phyloP scores from a whole-genome alignment of 2,113 vertebrate species.

The Coryphaenoides rupestris region DNA sequence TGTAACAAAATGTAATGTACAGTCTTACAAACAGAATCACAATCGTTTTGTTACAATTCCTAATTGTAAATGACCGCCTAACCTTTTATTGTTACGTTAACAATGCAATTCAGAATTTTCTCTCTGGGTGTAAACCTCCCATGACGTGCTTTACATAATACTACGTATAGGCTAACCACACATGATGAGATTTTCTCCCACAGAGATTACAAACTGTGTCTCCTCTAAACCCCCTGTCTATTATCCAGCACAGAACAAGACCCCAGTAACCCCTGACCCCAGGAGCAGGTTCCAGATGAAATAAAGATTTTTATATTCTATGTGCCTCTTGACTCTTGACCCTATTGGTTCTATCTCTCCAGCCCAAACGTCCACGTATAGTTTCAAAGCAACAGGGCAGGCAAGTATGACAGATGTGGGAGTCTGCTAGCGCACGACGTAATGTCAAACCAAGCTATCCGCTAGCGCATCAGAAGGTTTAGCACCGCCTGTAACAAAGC shows the following conservation, averaged over 20 bases:
- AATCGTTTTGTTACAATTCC: too few species aligned
- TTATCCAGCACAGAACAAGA: conserved; percentile 13
- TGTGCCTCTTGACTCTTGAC: conserved; percentile 11
- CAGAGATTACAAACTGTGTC: background rate
- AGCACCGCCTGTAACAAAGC: conserved; percentile 8
- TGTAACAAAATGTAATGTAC: too few species aligned
- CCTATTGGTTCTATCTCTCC: background rate
- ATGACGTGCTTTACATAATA: too few species aligned
- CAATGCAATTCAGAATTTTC: background rate
- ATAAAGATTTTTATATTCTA: conserved; percentile 6
- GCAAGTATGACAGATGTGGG: background rate
- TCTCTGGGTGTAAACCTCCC: too few species aligned
- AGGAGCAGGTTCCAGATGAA: conserved; percentile 22
- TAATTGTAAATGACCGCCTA: too few species aligned
- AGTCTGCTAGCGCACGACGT: background rate
- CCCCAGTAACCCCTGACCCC: conserved; percentile 27
- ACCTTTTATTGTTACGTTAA: background rate
- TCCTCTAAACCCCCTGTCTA: conserved; percentile 17
- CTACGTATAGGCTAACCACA: too few species aligned
- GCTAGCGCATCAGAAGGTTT: conserved; percentile 10
- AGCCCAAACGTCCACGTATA: background rate
- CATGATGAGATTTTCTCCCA: conserved; percentile 7
- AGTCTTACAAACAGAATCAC: too few species aligned
- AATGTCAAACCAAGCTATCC: conserved; percentile 17
- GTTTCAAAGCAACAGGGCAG: conserved; percentile 7